Base-by-base conservation (phyloP, 2,113 vertebrate genomes). In the Centropus unirufus region DNA sequence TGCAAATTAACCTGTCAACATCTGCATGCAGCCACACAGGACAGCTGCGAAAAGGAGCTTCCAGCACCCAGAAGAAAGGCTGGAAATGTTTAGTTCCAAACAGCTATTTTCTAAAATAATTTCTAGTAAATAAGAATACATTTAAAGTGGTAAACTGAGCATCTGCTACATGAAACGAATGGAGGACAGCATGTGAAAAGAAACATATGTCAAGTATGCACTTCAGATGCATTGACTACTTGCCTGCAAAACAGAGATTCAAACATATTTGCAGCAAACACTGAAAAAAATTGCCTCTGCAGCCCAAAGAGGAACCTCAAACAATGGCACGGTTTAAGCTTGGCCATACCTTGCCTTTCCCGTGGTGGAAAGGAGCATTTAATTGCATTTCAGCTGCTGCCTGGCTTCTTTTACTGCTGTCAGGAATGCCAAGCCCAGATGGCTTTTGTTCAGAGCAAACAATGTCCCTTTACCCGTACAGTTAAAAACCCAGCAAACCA, bases 1-100 rank as follows among this genome's bases (percentile, higher is more conserved):
- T 96, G 96, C 97, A 97, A 97, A 96, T 97, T 49, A 94, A 95
- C 93, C 90, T 96, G 93, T 89, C 93, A 97, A 96, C 90, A 94
- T 95, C 95, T 97, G 96, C 95, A 92, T 64, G 83, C 68, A 89
- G 90, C 93, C 92, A 64, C 88, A 30, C 77, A 87, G 91, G 94
- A 75, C 89, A 96, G 91, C 91, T 96, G 95, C 92, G 67, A 19
- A 68, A 95, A 93, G 86, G 63, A 92, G 84, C 77, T 89, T 84
- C 73, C 89, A 64, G 90, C 72, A 54, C 63, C 87, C 86, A 23
- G 55, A 46, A 69, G 67, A 89, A 95, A 89, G 92, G 88, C 63
- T 96, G 90, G 85, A 54, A 94, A 94, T 93, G 87, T 92, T 95
- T 94, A 59, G 66, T 95, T 86, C 69, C 73, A 82, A 96, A 88